Evolutionary conservation across 2,113 vertebrate species (phyloP), one percentile per base, ranked within the genome.

Genomic region (Sinocyclocheilus grahami): DNA sequence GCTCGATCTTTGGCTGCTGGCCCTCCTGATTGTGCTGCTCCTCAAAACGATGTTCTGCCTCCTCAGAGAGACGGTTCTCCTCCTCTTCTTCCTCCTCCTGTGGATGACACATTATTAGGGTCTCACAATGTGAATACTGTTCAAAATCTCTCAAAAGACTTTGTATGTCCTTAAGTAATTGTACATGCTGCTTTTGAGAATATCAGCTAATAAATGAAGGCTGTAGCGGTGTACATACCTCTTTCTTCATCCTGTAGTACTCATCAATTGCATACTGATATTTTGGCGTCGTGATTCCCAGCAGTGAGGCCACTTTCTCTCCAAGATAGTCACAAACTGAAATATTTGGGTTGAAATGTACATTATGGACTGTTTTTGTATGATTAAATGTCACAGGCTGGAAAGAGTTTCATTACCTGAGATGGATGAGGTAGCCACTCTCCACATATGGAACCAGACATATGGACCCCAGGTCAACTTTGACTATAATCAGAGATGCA

Each of bases 191-290:
- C 63, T 18, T 37, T 37, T 69, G 7, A 18, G 14, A 37, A 20
- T 18, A 71, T 37, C 16, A 71, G 8, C 14, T 8, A 42, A 6
- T 42, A 14, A 1, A n/a, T 9, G 13, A 46, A 48, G 37, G 10
- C 30, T 62, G 39, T 67, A 46, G 16, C 13, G 10, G 12, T 37
- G 14, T 27, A 76, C 20, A 33, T 78, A 99, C 98, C 97, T 99
- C 98, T 90, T 97, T 97, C 92, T 98, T 99, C 91, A 98, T 97
- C 83, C 97, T 96, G 93, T 99, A 98, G 93, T 99, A 99, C 89
- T 99, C 98, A 89, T 99, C 98, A 16, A 99, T 99, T 42, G 98
- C 98, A 89, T 99, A 99, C 1, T 99, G 98, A 92, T 99, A 99
- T 92, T 99, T 99, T 16, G 98, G 97, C 87, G 97, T 95, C 69